phyloP scores from a whole-genome alignment of 30 jellyfish, hydroid and myxozoan genomes.

The Turritopsis dohrnii region DNA sequence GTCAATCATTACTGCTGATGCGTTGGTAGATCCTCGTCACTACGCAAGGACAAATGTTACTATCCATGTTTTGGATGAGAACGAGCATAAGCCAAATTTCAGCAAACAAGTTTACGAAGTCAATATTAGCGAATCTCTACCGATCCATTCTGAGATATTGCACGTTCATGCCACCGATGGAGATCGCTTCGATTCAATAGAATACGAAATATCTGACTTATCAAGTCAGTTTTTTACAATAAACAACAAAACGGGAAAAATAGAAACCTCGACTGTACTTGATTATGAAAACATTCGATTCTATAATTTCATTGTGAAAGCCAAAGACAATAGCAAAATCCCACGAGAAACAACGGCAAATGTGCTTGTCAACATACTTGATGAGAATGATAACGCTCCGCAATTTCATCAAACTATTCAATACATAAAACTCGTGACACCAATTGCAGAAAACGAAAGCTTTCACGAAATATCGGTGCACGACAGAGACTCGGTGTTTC shows the following conservation, averaged over 20 bases:
- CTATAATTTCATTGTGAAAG: constrained; percentile 30
- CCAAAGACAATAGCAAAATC: constrained; percentile 16
- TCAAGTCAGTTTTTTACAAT: not conserved
- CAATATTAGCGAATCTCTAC: constrained; percentile 33
- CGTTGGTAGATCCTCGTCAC: not conserved
- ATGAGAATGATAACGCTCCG: constrained; percentile 40
- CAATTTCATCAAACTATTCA: not conserved
- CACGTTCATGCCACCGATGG: constrained; percentile 39
- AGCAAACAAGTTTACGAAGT: constrained; percentile 28
- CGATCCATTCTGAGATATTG: constrained; percentile 23
- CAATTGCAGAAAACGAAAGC: not conserved
- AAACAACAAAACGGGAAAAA: constrained; percentile 23
- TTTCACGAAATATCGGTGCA: not conserved
- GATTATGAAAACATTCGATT: constrained; percentile 29
- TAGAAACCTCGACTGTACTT: not conserved
- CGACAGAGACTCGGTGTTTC: not conserved
- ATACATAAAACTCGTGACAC: not conserved
- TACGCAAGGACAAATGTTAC: not conserved
- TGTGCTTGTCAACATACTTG: constrained; percentile 28
- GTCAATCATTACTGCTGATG: not conserved
- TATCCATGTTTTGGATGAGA: constrained; percentile 36
- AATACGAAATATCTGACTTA: not conserved
- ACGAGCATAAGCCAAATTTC: constrained; percentile 59
- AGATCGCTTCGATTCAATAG: not conserved
- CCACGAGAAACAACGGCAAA: constrained; percentile 23